These are phyloP conservation scores for Ellobium chinense DNA, from an alignment of 2,888 invertebrate genomes.

Conservation along the genomic window DNA sequence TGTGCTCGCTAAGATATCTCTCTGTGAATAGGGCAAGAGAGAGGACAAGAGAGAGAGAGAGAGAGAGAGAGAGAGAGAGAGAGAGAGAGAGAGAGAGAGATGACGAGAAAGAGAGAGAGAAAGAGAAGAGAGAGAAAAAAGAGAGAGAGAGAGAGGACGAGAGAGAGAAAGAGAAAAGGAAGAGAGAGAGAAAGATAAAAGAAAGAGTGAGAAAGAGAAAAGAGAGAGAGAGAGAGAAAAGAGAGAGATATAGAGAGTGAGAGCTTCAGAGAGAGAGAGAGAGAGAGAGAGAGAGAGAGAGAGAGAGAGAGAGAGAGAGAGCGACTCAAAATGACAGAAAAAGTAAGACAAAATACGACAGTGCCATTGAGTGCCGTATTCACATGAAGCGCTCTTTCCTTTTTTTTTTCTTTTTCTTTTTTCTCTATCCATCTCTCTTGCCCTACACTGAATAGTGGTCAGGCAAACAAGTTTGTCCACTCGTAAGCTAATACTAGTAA, in stretches of 20 bases:
- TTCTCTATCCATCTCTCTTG: no score
- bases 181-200: neutral
- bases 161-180: neutral
- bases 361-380: no score
- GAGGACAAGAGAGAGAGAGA: neutral
- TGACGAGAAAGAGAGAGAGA: neutral
- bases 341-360: neutral
- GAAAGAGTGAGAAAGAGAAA: no score
- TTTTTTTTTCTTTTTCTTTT: no score
- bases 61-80: neutral
- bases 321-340: neutral
- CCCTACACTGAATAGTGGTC: no score
- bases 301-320: neutral
- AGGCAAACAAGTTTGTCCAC: no score
- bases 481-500: no score
- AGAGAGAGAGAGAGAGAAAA: neutral
- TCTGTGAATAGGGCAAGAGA: no score
- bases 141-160: neutral
- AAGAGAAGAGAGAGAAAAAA: slow-evolving; percentile 3
- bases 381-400: no score
- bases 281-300: neutral
- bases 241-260: neutral
- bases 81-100: neutral
- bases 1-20: no score
- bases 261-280: neutral